Evolutionary conservation across 2,113 vertebrate genomes (phyloP).

Genomic region (Sterrhoptilus dennistouni): DNA sequence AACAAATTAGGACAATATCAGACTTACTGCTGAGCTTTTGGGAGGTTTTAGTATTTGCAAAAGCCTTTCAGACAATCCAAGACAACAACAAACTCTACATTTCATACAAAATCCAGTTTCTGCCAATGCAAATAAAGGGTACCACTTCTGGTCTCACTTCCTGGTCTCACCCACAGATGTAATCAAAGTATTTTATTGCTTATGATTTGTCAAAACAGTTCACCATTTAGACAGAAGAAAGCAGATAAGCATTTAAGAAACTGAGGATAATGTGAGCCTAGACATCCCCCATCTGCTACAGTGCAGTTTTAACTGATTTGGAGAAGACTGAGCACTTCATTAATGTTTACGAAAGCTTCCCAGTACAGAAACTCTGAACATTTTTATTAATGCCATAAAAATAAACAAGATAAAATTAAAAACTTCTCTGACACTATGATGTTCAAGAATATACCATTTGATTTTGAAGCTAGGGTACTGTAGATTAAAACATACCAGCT

Average conservation of each 20-base stretch:
- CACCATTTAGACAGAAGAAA: slow-evolving; percentile 18
- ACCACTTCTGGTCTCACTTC: slow-evolving; percentile 6
- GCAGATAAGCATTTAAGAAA: slow-evolving; percentile 50
- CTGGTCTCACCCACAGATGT: neutral
- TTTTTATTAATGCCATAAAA: neutral
- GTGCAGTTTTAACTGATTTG: slow-evolving; percentile 29
- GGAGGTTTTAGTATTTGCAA: neutral
- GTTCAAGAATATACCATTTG: neutral
- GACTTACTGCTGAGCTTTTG: neutral
- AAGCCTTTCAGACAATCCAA: neutral
- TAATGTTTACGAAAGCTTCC: neutral
- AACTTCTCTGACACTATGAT: neutral
- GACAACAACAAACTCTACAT: neutral
- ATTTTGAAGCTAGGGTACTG: neutral
- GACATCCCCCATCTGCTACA: slow-evolving; percentile 52
- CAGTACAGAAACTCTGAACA: neutral
- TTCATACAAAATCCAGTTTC: neutral
- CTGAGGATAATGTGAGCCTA: slow-evolving; percentile 39
- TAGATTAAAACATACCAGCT: neutral
- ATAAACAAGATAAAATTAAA: neutral
- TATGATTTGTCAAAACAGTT: slow-evolving; percentile 15
- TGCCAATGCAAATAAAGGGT: neutral
- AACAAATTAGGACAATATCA: neutral
- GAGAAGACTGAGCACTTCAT: neutral
- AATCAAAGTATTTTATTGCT: slow-evolving; percentile 1